Evolutionary conservation across 2,888 invertebrate genomes (phyloP), one percentile per base, ranked within the genome.

Genomic region (Apocheima hispidaria): DNA sequence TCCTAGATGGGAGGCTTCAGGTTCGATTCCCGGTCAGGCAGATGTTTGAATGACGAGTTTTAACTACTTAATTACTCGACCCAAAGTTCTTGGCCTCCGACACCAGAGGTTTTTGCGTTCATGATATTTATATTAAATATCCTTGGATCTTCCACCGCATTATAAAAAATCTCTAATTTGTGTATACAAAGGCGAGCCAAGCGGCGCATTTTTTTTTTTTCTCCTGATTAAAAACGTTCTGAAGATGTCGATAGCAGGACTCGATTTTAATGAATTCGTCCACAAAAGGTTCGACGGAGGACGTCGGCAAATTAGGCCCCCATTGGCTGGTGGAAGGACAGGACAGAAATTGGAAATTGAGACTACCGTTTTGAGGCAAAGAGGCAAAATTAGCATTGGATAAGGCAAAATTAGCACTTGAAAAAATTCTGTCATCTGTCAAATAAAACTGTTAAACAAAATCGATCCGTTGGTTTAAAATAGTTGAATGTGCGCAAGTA

Each of bases 181-280:
- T 33, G 36, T 43, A 35, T 21, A 51, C 53, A 65, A 65, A 60
- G 41, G 23, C 20, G 18, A 52, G 33, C 40, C 30, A 36, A 56
- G 18, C 50, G 40, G 28, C 7, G 48, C 18, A 44, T 38, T 58
- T 60, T 64, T 60, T 55, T 65, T 63, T 66, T 57, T 65, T 48
- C 23, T 49, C 49, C 21, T 56, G 66, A 66, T 69, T 63, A 65
- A 65, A 67, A 66, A 49, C 63, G 48, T 63, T 52, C 55, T 41
- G 18, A 14, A 52, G 51, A 62, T 66, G 66, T 69, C 69, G 66
- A 66, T 65, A 55, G 35, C 63, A 66, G 57, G 26, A 46, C 18
- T 30, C 36, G 46, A 36, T 52, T 56, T 56, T 52, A 61, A 61
- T 61, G 60, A 54, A 60, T 62, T 62, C 30, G 35, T 14, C 52